Evolutionary conservation across 2,888 invertebrate species (phyloP).

Genomic region (Xestia xanthographa): DNA sequence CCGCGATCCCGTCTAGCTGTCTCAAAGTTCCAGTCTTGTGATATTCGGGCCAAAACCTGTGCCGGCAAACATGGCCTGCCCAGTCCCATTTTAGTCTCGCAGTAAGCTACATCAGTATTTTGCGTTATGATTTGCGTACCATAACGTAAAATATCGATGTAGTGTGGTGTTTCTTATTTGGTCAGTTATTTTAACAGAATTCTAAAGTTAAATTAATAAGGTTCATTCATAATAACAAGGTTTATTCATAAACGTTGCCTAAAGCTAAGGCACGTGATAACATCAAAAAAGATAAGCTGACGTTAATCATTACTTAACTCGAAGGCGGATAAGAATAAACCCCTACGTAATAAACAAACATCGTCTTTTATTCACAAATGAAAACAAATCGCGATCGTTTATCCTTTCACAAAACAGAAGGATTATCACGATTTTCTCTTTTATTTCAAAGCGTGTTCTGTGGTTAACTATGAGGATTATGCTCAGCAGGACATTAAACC

Average conservation of each 20-base stretch:
- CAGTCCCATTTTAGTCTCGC: too few species aligned
- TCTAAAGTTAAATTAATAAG: too few species aligned
- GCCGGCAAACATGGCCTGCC: too few species aligned
- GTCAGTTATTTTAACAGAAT: too few species aligned
- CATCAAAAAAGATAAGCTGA: background rate
- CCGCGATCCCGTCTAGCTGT: too few species aligned
- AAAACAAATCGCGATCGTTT: background rate
- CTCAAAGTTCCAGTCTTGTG: too few species aligned
- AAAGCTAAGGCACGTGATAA: background rate
- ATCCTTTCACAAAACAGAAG: background rate
- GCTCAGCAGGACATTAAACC: background rate
- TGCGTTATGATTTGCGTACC: too few species aligned
- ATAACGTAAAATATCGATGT: too few species aligned
- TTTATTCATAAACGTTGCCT: background rate
- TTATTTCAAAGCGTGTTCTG: background rate
- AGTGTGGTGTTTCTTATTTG: too few species aligned
- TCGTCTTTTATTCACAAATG: background rate
- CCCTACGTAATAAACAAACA: background rate
- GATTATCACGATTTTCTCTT: conserved; percentile 12
- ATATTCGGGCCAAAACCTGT: too few species aligned
- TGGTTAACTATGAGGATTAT: conserved; percentile 12
- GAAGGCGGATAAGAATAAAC: background rate
- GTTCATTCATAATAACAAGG: too few species aligned
- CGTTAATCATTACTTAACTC: background rate
- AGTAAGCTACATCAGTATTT: too few species aligned